These are phyloP conservation scores for Drosophila ogumai DNA, from an alignment of 1,140 invertebrate genomes.

Conservation along the genomic window DNA sequence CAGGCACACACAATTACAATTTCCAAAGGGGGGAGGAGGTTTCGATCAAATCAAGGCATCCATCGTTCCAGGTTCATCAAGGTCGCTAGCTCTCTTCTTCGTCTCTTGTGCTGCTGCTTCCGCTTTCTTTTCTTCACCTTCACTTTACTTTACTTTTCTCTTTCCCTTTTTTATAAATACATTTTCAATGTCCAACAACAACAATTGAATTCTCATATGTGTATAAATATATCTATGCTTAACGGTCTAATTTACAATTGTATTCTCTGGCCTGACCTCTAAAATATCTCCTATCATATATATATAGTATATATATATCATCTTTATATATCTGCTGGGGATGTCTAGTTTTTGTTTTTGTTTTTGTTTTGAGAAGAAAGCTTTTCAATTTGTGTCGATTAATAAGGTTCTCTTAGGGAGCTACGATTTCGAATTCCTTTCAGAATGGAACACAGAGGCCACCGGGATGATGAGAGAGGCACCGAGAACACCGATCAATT, in stretches of 20 bases:
- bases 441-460: conserved; percentile 39
- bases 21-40: conserved; percentile 1
- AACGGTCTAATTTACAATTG: conserved; percentile 70
- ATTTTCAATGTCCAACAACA: conserved; percentile 89
- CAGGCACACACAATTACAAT: conserved; percentile 19
- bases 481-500: conserved; percentile 41
- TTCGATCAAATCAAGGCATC: conserved; percentile 44
- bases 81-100: conserved; percentile 1
- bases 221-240: conserved; percentile 71
- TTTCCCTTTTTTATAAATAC: conserved; percentile 62
- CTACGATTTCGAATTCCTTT: conserved; percentile 31
- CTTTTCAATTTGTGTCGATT: conserved; percentile 31
- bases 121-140: conserved; percentile 9
- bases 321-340: conserved; percentile 9
- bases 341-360: conserved; percentile 11
- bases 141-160: neutral
- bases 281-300: conserved; percentile 42
- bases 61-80: conserved; percentile 29
- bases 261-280: conserved; percentile 34
- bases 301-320: conserved; percentile 23
- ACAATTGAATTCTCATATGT: conserved; percentile 73
- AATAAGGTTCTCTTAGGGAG: conserved; percentile 32
- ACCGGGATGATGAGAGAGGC: conserved; percentile 28
- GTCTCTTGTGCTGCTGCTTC: conserved; percentile 2
- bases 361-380: conserved; percentile 31